A percentile compares a stretch with the other conserved stretches of the same genome.
Evolutionary conservation across 2,113 vertebrate species (phyloP).

Genomic region (Ifrita kowaldi): DNA sequence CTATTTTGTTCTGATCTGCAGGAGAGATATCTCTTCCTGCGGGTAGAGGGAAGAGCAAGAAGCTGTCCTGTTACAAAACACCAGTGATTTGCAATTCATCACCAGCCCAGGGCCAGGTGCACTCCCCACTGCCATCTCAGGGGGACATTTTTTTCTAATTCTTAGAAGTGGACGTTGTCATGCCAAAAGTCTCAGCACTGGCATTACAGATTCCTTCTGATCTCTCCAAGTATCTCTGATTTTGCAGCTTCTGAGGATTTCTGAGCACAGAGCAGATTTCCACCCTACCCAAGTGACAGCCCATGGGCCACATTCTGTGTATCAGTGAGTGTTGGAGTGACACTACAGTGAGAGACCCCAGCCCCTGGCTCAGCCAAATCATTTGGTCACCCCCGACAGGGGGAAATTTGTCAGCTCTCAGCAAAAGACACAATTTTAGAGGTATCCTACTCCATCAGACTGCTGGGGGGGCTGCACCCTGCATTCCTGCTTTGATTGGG

Average conservation of each 20-base stretch:
- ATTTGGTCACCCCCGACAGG: neutral
- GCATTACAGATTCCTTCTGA: neutral
- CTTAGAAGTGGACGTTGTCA: neutral
- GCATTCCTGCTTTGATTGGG: neutral
- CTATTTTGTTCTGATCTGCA: neutral
- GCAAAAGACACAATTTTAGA: neutral
- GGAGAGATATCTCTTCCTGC: neutral
- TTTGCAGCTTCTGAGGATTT: neutral
- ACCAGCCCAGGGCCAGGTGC: neutral
- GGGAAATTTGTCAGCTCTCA: neutral
- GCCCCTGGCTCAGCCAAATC: neutral
- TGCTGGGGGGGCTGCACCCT: neutral
- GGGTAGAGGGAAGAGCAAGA: neutral
- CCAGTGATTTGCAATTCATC: neutral
- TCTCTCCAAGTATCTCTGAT: neutral
- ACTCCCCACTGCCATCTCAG: neutral
- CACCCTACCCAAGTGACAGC: neutral
- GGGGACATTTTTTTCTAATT: neutral
- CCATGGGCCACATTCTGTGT: neutral
- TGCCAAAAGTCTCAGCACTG: neutral
- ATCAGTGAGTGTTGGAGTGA: neutral
- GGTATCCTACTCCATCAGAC: neutral
- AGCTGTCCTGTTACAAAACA: neutral
- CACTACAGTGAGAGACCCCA: neutral
- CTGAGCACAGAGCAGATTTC: neutral